Percentiles rank a stretch among this genome's conserved stretches.
Conservation (phyloP, 2,797 vertebrate genomes). For the Eospalax fontanierii region DNA sequence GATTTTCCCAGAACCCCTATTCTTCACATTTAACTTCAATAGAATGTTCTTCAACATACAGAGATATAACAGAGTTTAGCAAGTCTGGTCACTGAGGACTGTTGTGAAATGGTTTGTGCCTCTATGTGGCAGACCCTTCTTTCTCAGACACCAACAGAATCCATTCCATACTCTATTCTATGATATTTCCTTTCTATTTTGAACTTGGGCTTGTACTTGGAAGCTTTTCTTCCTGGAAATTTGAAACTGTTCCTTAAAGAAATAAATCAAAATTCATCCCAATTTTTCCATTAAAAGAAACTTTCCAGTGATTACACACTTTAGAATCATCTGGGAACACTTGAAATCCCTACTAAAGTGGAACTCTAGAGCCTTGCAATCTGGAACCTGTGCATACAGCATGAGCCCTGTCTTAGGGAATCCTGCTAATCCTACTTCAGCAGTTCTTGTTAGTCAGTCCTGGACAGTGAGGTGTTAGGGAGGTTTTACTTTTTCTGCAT, state of each 20-base stretch:
- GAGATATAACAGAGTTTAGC: background rate
- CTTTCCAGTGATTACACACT: background rate
- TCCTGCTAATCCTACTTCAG: background rate
- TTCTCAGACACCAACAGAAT: background rate
- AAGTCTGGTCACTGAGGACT: background rate
- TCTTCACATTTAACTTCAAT: background rate
- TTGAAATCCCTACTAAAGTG: background rate
- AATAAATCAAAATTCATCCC: conserved; percentile 45
- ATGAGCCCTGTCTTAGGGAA: background rate
- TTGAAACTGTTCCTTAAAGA: background rate
- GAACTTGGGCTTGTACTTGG: background rate
- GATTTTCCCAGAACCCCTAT: background rate
- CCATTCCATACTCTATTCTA: background rate
- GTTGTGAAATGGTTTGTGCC: background rate
- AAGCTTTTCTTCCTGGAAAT: background rate
- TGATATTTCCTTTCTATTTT: background rate
- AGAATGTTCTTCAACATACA: background rate
- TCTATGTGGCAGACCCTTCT: background rate
- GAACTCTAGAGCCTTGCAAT: background rate
- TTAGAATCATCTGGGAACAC: background rate
- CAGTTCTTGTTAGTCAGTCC: background rate
- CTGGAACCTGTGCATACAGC: background rate
- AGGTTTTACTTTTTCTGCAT: background rate
- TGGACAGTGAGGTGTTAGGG: background rate
- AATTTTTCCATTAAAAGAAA: background rate